Evolutionary conservation across 2,113 vertebrate species (phyloP), one percentile per base, ranked within the genome.

Genomic region (Oophaga pumilio): DNA sequence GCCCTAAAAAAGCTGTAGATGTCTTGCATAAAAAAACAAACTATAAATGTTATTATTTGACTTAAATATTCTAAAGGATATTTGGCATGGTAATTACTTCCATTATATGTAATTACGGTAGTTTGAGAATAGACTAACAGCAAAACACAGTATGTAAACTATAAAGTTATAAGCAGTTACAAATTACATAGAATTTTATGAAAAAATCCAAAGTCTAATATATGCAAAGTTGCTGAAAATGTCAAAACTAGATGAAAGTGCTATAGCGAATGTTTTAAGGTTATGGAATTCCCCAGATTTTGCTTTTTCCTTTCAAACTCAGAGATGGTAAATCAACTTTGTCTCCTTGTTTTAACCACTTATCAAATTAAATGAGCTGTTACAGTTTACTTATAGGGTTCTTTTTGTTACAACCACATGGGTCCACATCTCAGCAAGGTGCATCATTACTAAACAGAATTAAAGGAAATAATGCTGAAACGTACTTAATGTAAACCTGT

Each of bases 221-320:
- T 64, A 66, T 82, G 59, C 33, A 82, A 50, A 82, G 59, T 50
- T 15, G 1, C 18, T 50, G 1, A 64, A 64, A 66, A 62, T 64
- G 20, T 49, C 80, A 82, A 24, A 64, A 2, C 7, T 24, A 66
- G 53, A 66, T 64, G n/a, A 81, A 43, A 81, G 26, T 20, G 64
- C 59, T 22, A 49, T 64, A 82, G 60, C 3, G 33, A 20, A 62
- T 7, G 22, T 3, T 49, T 12, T 24, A 22, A 59, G 18, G 66
- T 28, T n/a, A 22, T 49, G 80, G 60, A 66, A 66, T 49, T 82
- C 80, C 80, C 80, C 80, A 64, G 18, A 50, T 66, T 24, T 14
- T 49, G 18, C 26, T 62, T 79, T 80, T 20, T 28, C 26, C 17
- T 20, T 80, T 80, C 0, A 12, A 17, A 57, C 11, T 56, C 53